Evolutionary conservation across 2,888 invertebrate species (phyloP).

Genomic region (Coecobrya sp.): DNA sequence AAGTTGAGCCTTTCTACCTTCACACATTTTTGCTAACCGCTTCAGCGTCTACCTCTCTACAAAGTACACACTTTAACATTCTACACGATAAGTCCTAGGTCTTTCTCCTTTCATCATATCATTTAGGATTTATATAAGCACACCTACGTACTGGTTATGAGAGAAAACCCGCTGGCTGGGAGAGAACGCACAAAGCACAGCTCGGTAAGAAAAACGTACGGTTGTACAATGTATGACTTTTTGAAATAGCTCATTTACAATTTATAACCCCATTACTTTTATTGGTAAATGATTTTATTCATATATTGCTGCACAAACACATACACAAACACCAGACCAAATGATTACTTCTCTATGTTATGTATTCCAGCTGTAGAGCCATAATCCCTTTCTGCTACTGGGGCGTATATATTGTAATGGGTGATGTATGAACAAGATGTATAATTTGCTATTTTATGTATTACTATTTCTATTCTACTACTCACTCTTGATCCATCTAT

Average conservation of each 20-base stretch:
- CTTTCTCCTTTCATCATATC: neutral
- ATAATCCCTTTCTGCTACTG: neutral
- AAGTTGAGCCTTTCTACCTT: neutral
- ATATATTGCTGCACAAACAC: slow-evolving; percentile 29
- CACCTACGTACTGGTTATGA: neutral
- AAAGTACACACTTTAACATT: slow-evolving; percentile 35
- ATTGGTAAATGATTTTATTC: slow-evolving; percentile 79
- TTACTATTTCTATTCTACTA: slow-evolving; percentile 4
- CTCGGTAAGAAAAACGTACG: slow-evolving; percentile 16
- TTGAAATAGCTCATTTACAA: slow-evolving; percentile 80
- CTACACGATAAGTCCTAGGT: neutral
- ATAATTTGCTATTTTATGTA: neutral
- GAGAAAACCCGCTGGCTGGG: neutral
- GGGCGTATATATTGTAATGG: slow-evolving; percentile 16
- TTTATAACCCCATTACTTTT: slow-evolving; percentile 77
- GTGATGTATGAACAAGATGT: neutral
- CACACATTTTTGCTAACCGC: slow-evolving; percentile 19
- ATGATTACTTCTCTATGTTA: neutral
- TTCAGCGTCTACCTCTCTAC: slow-evolving; percentile 8
- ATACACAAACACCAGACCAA: neutral
- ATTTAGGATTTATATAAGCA: neutral
- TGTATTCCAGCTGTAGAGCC: neutral
- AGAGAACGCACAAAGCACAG: neutral
- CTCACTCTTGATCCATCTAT: neutral
- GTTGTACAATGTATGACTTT: slow-evolving; percentile 74